A percentile compares a stretch with the other conserved stretches of the same genome.
Conservation (phyloP, 92 coral and sea anemone species). For the Porites lobata region DNA sequence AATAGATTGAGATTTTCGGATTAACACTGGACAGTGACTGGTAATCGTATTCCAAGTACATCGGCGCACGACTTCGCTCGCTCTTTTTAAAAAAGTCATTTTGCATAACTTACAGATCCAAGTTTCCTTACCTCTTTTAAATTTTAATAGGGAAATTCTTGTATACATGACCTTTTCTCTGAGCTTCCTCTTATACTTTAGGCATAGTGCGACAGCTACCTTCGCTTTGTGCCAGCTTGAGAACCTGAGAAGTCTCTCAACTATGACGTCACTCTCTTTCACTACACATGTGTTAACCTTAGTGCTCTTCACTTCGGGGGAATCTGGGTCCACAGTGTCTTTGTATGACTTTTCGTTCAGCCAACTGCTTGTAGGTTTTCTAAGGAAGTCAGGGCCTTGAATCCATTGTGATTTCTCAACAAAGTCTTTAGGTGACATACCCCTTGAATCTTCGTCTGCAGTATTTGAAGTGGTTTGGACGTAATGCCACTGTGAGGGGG, state of each 20-base stretch:
- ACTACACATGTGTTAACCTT: conserved; percentile 42
- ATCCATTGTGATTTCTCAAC: conserved; percentile 71
- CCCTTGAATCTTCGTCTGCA: conserved; percentile 77
- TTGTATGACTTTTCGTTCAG: conserved; percentile 40
- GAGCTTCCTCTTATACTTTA: too few species aligned
- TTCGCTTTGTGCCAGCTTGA: conserved; percentile 66
- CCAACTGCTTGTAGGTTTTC: conserved; percentile 53
- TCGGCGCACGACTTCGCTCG: too few species aligned
- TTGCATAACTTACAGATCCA: too few species aligned
- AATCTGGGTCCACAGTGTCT: conserved; percentile 42
- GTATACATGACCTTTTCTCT: too few species aligned
- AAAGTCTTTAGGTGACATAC: conserved; percentile 65
- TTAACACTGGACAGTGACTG: too few species aligned
- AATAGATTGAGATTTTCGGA: too few species aligned
- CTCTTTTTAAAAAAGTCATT: too few species aligned
- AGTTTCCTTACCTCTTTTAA: too few species aligned
- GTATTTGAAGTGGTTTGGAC: conserved; percentile 49
- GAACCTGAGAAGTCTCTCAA: conserved; percentile 60
- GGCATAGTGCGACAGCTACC: not conserved
- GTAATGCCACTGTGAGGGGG: conserved; percentile 70
- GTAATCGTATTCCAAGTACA: too few species aligned
- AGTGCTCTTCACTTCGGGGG: conserved; percentile 67
- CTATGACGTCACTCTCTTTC: conserved; percentile 51
- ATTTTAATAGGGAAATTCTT: too few species aligned
- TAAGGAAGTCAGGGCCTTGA: conserved; percentile 63